These are phyloP conservation scores for Brachyrhaphis roseni DNA, from an alignment of 2,797 vertebrate species.

Conservation along the genomic window DNA sequence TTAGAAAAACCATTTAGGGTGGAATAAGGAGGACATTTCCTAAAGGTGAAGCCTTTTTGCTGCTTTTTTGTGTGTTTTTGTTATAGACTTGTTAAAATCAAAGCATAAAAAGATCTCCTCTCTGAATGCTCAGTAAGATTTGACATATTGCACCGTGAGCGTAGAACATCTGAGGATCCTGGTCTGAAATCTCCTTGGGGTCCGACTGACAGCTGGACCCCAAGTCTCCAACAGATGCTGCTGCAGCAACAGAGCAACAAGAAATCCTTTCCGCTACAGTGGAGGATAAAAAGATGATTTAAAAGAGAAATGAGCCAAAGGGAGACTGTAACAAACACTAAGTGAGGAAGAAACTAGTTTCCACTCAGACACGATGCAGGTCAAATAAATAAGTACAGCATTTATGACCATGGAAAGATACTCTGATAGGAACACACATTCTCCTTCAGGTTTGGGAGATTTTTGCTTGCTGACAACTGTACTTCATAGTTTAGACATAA, in stretches of 20 bases:
- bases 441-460: not conserved
- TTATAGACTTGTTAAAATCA: conserved; percentile 30
- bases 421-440: not conserved
- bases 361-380: conserved; percentile 18
- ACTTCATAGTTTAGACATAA: not conserved
- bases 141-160: conserved; percentile 29
- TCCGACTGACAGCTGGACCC: conserved; percentile 58
- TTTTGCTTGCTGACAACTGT: not conserved
- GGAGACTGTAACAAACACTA: not conserved
- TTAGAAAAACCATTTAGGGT: conserved; percentile 24
- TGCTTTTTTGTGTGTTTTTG: conserved; percentile 15
- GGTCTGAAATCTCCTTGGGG: conserved; percentile 39
- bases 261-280: conserved; percentile 20
- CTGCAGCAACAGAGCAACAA: conserved; percentile 21
- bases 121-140: conserved; percentile 37
- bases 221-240: conserved; percentile 56
- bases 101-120: conserved; percentile 13
- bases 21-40: conserved; percentile 22
- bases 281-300: conserved; percentile 35
- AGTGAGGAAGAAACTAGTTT: conserved; percentile 26
- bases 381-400: not conserved
- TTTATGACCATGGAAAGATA: not conserved
- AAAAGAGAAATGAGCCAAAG: conserved; percentile 24
- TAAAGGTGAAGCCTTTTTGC: conserved; percentile 14
- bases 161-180: conserved; percentile 26